Base-by-base conservation (phyloP, 2,797 vertebrate species). In the Cirrhinus molitorella region DNA sequence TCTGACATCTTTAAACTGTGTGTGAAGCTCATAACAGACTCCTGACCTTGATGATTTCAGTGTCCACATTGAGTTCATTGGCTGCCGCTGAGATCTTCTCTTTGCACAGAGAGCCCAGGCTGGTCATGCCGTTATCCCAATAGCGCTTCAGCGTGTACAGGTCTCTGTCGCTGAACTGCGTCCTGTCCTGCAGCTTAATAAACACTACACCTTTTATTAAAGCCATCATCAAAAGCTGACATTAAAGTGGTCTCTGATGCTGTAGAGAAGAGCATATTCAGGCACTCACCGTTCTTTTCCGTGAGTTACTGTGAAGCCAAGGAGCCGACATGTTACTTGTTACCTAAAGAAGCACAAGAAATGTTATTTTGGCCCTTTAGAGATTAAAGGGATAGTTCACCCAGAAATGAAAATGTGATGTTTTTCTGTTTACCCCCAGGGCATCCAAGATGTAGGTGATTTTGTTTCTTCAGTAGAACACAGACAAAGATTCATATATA, bases 101-200 rank as follows among this genome's bases (percentile, higher is more conserved):
- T 93, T 96, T 95, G 94, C 98, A 99, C 85, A 99, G 96, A 40
- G 97, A 98, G 85, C 98, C 98, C 93, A 99, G 93, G 89, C 98
- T 99, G 90, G 98, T 99, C 98, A 99, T 99, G 88, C 98, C 98
- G 88, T 97, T 95, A 92, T 99, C 98, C 98, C 98, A 99, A 92
- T 97, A 99, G 85, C 97, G 97, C 95, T 99, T 99, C 88, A 99
- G 95, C 23, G 96, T 96, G 85, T 96, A 91, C 88, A 99, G 94
- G 91, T 99, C 98, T 89, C 89, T 95, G 80, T 99, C 97, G 85
- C 98, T 99, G 92, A 99, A 99, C 90, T 99, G 98, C 75, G 98
- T 99, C 84, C 98, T 96, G 91, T 99, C 98, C 93, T 99, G 98
- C 87, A 99, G 94, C 98, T 99, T 93, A 61, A 91, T 90, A 90